These are phyloP conservation scores for Anniella stebbinsi DNA, from an alignment of 2,797 vertebrate genomes.

Conservation along the genomic window DNA sequence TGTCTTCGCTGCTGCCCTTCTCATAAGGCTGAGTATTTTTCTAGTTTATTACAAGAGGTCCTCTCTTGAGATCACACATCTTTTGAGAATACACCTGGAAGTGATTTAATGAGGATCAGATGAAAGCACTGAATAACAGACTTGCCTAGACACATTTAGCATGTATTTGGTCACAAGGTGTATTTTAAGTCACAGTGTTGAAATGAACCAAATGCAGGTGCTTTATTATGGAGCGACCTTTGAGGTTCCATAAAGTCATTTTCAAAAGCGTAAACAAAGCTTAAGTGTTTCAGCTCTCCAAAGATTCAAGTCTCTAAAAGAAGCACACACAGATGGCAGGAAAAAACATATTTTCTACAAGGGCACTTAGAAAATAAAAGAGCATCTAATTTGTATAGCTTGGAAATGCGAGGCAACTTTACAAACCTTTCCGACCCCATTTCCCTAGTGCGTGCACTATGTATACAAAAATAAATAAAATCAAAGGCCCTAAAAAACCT, in stretches of 20 bases:
- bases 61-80: not conserved
- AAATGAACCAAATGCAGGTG: not conserved
- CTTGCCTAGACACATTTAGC: not conserved
- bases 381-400: not conserved
- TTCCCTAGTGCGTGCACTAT: not conserved
- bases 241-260: not conserved
- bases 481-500: not conserved
- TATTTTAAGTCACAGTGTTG: slow-evolving; percentile 3
- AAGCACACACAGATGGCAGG: not conserved
- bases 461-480: slow-evolving; percentile 14
- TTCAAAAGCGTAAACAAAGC: slow-evolving; percentile 7
- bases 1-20: not conserved
- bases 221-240: not conserved
- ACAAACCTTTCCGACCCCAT: not conserved
- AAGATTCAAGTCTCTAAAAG: slow-evolving; percentile 12
- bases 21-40: not conserved
- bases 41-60: not conserved
- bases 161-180: not conserved
- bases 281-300: not conserved
- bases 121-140: not conserved
- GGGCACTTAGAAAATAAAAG: not conserved
- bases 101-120: not conserved
- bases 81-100: not conserved
- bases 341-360: not conserved
- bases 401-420: not conserved